Conservation (phyloP, 1,140 invertebrate species). For the Centruroides sculpturatus region DNA sequence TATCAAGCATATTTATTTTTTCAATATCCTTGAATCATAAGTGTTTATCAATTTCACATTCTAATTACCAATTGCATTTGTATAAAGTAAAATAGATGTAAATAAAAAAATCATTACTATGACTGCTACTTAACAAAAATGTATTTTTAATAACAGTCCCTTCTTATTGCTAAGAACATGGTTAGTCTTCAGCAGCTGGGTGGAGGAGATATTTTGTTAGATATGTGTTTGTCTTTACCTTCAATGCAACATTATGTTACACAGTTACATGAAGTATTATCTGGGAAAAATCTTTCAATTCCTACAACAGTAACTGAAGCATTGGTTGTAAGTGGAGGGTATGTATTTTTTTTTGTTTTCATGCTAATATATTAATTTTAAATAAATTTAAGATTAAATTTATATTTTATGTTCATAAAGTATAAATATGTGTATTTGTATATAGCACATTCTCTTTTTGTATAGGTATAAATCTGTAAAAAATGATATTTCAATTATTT, state of each 20-base stretch:
- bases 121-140: background rate
- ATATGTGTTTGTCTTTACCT: constrained; percentile 57
- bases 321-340: constrained; percentile 47
- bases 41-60: too few relatives aligned
- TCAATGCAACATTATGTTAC: constrained; percentile 56
- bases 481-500: constrained; percentile 67
- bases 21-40: too few relatives aligned
- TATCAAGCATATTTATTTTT: too few relatives aligned
- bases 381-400: constrained; percentile 7
- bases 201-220: constrained; percentile 61
- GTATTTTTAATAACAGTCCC: constrained; percentile 28
- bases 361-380: constrained; percentile 1
- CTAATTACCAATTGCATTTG: too few relatives aligned
- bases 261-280: constrained; percentile 50
- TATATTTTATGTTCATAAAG: background rate
- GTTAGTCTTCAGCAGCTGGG: constrained; percentile 47
- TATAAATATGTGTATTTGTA: background rate
- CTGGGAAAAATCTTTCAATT: constrained; percentile 45
- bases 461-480: constrained; percentile 55
- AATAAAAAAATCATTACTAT: background rate
- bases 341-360: constrained; percentile 16
- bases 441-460: constrained; percentile 9
- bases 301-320: constrained; percentile 58
- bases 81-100: too few relatives aligned
- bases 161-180: constrained; percentile 42